A percentile compares a stretch with the other conserved stretches of the same genome.
Evolutionary conservation across 2,888 invertebrate genomes (phyloP).

Genomic region (Cheilosia urbana): DNA sequence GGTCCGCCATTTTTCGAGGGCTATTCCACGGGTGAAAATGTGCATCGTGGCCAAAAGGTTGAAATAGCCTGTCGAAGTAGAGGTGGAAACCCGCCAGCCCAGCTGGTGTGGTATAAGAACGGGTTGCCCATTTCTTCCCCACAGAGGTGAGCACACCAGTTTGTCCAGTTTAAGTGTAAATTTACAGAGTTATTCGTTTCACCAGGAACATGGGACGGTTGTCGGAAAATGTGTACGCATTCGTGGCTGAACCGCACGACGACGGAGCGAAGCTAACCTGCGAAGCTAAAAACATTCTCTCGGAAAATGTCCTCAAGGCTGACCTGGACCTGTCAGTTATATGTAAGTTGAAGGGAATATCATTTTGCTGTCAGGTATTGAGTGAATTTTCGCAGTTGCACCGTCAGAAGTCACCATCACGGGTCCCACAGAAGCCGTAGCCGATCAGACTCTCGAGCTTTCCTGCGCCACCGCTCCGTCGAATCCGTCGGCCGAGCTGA

Average conservation of each 20-base stretch:
- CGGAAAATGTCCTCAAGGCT: conserved; percentile 79
- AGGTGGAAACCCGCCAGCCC: conserved; percentile 82
- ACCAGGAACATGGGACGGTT: conserved; percentile 81
- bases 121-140: conserved; percentile 80
- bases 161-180: too few species aligned
- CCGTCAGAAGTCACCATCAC: conserved; percentile 80
- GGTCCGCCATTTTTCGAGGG: conserved; percentile 83
- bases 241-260: conserved; percentile 79
- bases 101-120: conserved; percentile 81
- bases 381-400: conserved; percentile 77
- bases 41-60: conserved; percentile 81
- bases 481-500: conserved; percentile 81
- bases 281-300: conserved; percentile 81
- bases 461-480: conserved; percentile 81
- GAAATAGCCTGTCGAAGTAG: conserved; percentile 82
- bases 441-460: conserved; percentile 79
- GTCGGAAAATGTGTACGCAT: conserved; percentile 82
- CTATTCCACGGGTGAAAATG: conserved; percentile 80
- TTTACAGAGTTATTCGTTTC: not conserved
- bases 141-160: conserved; percentile 77
- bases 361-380: conserved; percentile 7
- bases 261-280: conserved; percentile 81
- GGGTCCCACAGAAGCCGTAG: conserved; percentile 80
- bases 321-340: conserved; percentile 81
- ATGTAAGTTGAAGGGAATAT: conserved; percentile 78